phyloP scores from a whole-genome alignment of 2,113 vertebrate genomes.

The Rhinoderma darwinii region DNA sequence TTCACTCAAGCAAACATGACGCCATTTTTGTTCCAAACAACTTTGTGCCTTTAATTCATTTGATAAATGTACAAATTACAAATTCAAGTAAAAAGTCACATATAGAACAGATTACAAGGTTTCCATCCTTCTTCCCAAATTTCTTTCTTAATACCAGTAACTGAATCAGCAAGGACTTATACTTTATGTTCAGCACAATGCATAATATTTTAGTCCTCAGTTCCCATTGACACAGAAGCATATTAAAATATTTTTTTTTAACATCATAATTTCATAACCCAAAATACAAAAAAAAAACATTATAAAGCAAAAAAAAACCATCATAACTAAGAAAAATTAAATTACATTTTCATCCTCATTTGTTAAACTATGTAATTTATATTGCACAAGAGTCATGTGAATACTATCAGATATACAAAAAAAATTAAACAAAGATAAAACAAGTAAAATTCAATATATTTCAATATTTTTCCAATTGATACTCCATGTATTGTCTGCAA shows the following conservation, averaged over 20 bases:
- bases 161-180: neutral
- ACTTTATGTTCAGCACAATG: slow-evolving; percentile 37
- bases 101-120: slow-evolving; percentile 26
- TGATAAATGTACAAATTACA: slow-evolving; percentile 31
- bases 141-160: neutral
- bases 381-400: neutral
- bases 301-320: neutral
- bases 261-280: neutral
- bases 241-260: neutral
- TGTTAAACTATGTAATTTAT: neutral
- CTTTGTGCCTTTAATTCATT: slow-evolving; percentile 27
- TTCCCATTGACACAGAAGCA: neutral
- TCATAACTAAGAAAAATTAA: neutral
- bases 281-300: neutral
- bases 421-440: neutral
- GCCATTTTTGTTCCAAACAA: slow-evolving; percentile 24
- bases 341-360: neutral
- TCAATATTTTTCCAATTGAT: neutral
- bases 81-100: slow-evolving; percentile 34
- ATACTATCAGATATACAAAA: slow-evolving; percentile 6
- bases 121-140: slow-evolving; percentile 19
- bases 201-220: neutral
- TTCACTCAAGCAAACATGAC: neutral
- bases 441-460: neutral
- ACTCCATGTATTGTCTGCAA: neutral